Conservation (phyloP, 92 coral and sea anemone species). For the Diadumene lineata region DNA sequence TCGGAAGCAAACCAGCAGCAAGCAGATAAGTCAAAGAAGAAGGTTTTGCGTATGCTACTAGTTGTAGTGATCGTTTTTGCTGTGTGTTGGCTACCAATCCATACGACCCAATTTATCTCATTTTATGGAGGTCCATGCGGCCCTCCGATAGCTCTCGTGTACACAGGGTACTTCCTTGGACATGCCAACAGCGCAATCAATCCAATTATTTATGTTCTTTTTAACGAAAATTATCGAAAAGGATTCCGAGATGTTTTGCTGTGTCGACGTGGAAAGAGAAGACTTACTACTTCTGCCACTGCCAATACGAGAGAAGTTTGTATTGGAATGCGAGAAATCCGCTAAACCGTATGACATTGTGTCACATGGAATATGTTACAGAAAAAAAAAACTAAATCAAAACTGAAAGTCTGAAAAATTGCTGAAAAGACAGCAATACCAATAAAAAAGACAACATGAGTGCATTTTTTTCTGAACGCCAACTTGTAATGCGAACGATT, state of each 20-base stretch:
- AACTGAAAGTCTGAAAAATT: too few species aligned
- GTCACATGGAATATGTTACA: too few species aligned
- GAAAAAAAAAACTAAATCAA: too few species aligned
- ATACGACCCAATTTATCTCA: slow-evolving; percentile 49
- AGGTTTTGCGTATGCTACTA: slow-evolving; percentile 72
- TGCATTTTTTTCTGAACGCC: too few species aligned
- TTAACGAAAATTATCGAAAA: too few species aligned
- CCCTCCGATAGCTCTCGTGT: slow-evolving; percentile 33
- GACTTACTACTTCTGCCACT: slow-evolving; percentile 29
- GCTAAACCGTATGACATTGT: background rate
- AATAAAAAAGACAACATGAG: too few species aligned
- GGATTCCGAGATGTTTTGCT: slow-evolving; percentile 49
- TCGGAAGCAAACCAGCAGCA: too few species aligned
- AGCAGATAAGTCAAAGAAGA: too few species aligned
- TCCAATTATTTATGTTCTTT: too few species aligned
- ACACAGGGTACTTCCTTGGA: slow-evolving; percentile 61
- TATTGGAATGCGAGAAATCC: background rate
- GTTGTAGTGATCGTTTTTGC: slow-evolving; percentile 76
- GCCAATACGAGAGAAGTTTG: slow-evolving; percentile 46
- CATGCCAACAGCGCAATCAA: too few species aligned
- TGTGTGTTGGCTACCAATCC: slow-evolving; percentile 77
- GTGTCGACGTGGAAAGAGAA: slow-evolving; percentile 45
- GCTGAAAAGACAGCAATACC: too few species aligned
- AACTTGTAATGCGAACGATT: too few species aligned
- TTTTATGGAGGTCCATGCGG: slow-evolving; percentile 61